Percentiles rank a stretch among this genome's conserved stretches.
Evolutionary conservation across 2,797 vertebrate species (phyloP).

Genomic region (Acridotheres tristis): DNA sequence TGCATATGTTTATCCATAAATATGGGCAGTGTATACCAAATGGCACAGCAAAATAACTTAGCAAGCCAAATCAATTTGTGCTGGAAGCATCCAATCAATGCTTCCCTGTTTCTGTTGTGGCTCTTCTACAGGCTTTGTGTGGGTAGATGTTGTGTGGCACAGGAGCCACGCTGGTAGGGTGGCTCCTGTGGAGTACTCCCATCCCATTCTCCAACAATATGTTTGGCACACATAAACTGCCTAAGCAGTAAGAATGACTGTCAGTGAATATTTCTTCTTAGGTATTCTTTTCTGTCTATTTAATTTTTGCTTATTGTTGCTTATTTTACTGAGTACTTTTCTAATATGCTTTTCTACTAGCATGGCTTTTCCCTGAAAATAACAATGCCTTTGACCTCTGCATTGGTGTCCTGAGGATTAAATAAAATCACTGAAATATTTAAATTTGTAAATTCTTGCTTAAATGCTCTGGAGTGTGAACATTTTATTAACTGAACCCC

Average conservation of each 20-base stretch:
- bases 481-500: background rate
- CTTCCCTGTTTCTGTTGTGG: background rate
- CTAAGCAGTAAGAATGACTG: background rate
- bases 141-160: rapidly evolving
- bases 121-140: background rate
- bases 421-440: slow-evolving; percentile 14
- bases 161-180: background rate
- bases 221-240: background rate
- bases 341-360: background rate
- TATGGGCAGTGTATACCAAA: background rate
- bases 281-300: background rate
- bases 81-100: background rate
- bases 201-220: background rate
- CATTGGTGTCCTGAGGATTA: background rate
- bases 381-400: background rate
- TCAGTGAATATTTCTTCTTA: background rate
- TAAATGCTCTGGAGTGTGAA: background rate
- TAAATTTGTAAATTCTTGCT: slow-evolving; percentile 1
- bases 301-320: background rate
- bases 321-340: background rate
- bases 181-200: background rate
- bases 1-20: background rate
- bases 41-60: background rate
- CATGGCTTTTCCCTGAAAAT: background rate
- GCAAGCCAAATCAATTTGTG: background rate